phyloP scores from a whole-genome alignment of 2,888 invertebrate species.

The Choristoneura rosaceana region DNA sequence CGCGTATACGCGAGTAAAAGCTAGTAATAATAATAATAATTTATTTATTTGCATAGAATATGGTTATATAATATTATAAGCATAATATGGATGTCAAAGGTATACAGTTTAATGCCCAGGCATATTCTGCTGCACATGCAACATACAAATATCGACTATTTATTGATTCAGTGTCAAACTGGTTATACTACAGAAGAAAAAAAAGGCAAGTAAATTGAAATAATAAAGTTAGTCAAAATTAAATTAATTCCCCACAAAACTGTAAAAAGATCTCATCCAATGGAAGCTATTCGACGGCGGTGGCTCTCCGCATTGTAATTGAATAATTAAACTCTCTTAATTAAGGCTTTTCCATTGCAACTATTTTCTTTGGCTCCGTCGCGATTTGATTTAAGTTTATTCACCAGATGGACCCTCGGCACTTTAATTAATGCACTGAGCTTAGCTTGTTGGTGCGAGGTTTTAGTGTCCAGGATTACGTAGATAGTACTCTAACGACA shows the following conservation, averaged over 20 bases:
- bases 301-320: conserved; percentile 16
- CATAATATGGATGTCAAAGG: no score
- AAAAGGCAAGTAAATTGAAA: no score
- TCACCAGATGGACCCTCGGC: conserved; percentile 19
- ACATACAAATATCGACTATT: no score
- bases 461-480: neutral
- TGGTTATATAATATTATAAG: no score
- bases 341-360: conserved; percentile 32
- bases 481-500: neutral
- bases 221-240: neutral
- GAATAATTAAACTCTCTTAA: conserved; percentile 41
- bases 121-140: no score
- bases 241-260: neutral
- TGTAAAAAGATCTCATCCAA: conserved; percentile 14
- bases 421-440: conserved; percentile 33
- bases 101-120: no score
- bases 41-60: no score
- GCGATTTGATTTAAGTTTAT: conserved; percentile 31
- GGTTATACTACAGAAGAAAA: no score
- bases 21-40: no score
- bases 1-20: no score
- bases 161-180: no score
- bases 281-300: conserved; percentile 20
- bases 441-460: neutral
- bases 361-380: conserved; percentile 29